A percentile compares a stretch with the other conserved stretches of the same genome.
These are phyloP conservation scores for Cataglyphis rosenhaueri DNA, from an alignment of 2,888 invertebrate species.

Conservation along the genomic window DNA sequence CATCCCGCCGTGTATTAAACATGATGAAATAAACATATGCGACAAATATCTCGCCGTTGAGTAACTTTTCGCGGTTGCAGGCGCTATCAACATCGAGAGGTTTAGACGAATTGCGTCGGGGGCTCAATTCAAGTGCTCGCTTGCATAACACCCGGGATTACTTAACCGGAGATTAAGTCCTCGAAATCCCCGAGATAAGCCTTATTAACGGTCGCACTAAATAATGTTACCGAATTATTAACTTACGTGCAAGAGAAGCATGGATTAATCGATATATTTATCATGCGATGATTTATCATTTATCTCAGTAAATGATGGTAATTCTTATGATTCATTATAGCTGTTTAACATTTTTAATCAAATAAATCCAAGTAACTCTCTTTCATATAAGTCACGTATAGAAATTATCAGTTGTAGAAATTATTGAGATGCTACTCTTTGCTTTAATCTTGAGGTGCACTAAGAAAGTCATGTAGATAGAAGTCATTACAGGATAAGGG, in stretches of 20 bases:
- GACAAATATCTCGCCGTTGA: constrained; percentile 61
- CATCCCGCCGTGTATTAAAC: neutral
- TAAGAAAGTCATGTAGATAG: neutral
- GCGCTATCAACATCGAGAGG: constrained; percentile 46
- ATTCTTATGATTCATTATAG: constrained; percentile 21
- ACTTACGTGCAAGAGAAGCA: neutral
- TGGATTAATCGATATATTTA: neutral
- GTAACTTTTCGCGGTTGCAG: constrained; percentile 50
- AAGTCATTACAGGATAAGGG: neutral
- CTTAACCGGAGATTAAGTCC: constrained; percentile 58
- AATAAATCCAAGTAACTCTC: neutral
- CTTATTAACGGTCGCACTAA: constrained; percentile 48
- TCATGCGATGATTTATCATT: constrained; percentile 20
- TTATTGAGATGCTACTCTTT: neutral
- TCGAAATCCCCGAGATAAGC: constrained; percentile 39
- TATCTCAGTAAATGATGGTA: neutral
- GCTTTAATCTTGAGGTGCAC: neutral
- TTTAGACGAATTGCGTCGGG: constrained; percentile 50
- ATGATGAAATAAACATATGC: constrained; percentile 52
- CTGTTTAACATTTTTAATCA: constrained; percentile 11
- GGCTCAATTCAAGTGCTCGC: constrained; percentile 25
- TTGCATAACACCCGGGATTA: constrained; percentile 57
- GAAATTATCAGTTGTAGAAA: constrained; percentile 8
- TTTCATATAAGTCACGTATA: constrained; percentile 10
- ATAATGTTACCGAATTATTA: constrained; percentile 19